Evolutionary conservation across 64 coral and sea anemone species (phyloP).

Genomic region (Actinia tenebrosa): DNA sequence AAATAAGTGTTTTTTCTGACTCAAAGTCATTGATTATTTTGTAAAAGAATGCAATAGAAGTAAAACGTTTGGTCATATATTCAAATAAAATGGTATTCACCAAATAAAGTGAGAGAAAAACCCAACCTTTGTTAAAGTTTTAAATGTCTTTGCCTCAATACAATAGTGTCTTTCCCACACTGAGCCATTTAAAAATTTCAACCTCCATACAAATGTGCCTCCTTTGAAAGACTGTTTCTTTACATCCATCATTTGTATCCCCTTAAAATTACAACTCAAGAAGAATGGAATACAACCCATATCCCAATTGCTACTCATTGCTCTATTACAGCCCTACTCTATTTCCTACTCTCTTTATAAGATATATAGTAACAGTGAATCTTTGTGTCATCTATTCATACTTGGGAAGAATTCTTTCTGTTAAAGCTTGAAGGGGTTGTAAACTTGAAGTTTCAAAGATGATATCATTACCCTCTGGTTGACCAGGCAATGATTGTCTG

Average conservation of each 20-base stretch:
- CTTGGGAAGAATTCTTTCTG: slow-evolving; percentile 19
- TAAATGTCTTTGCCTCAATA: neutral
- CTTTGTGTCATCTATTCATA: neutral
- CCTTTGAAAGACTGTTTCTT: no score
- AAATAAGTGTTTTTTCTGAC: neutral
- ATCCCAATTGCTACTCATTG: no score
- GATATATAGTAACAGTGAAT: neutral
- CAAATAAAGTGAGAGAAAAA: neutral
- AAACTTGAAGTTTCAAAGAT: slow-evolving; percentile 23
- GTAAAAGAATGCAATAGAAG: no score
- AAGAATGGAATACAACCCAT: no score
- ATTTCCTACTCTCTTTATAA: neutral
- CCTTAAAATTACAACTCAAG: neutral
- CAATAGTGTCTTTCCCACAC: neutral
- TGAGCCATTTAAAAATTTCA: neutral
- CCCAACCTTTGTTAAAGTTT: neutral
- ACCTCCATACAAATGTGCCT: no score
- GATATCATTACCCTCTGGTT: neutral
- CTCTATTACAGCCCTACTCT: no score
- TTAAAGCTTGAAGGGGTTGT: slow-evolving; percentile 19
- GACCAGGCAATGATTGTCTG: neutral
- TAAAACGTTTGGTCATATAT: no score
- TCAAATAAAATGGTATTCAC: no score
- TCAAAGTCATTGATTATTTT: no score
- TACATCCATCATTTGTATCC: neutral